phyloP scores from a whole-genome alignment of 1,140 invertebrate species.

The Brachionus rotundiformis region DNA sequence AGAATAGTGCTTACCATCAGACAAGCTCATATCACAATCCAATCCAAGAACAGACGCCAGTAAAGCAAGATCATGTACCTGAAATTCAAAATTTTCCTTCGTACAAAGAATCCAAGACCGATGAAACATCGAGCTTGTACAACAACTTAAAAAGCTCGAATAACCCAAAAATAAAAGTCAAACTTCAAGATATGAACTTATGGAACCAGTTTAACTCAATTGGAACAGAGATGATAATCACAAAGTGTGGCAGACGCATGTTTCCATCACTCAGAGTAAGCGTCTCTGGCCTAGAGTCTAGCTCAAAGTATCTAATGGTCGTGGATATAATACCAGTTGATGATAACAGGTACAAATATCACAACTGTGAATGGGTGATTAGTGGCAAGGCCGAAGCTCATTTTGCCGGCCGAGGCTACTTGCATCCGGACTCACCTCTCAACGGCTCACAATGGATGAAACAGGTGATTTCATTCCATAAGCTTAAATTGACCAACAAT shows the following conservation, averaged over 20 bases:
- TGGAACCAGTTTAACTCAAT: constrained; percentile 50
- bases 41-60: neutral
- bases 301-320: constrained; percentile 34
- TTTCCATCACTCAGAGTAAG: constrained; percentile 42
- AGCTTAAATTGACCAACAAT: constrained; percentile 52
- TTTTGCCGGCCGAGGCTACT: constrained; percentile 44
- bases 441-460: constrained; percentile 50
- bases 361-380: constrained; percentile 43
- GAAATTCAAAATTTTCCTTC: neutral
- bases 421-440: constrained; percentile 49
- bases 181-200: constrained; percentile 12
- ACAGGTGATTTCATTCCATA: constrained; percentile 49
- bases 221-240: constrained; percentile 52
- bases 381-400: constrained; percentile 52
- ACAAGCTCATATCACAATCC: neutral
- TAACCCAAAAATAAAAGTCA: constrained; percentile 49
- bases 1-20: neutral
- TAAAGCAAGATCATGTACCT: neutral
- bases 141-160: constrained; percentile 27
- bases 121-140: neutral
- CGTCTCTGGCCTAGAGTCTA: constrained; percentile 13
- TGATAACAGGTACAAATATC: constrained; percentile 52
- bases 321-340: constrained; percentile 51
- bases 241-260: constrained; percentile 41
- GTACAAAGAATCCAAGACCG: neutral